Base-by-base conservation (phyloP, 2,113 vertebrate species). In the Gymnarchus niloticus region DNA sequence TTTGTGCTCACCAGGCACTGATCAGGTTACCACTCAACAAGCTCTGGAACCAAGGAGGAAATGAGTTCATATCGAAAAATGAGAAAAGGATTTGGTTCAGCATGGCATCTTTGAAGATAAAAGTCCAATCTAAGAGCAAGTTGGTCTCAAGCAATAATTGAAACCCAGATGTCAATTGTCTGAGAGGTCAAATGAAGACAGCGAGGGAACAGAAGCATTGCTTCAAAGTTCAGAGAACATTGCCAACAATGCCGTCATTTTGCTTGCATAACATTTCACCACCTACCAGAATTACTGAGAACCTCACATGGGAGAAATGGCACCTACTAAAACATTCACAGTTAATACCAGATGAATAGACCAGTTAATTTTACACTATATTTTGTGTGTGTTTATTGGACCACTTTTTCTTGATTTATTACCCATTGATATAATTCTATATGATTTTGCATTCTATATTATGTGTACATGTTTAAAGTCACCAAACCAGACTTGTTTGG, bases 11-110 rank as follows among this genome's bases (percentile, higher is more conserved):
- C 88, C 85, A 59, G 59, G 77, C 87, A 84, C 88, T 88, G 88
- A 92, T 95, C 94, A 87, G 91, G 93, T 95, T 95, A 95, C 94
- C 92, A 89, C 91, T 88, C 89, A 90, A 88, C 90, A 89, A 93
- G 93, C 91, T 90, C 89, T 81, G 91, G 91, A 93, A 92, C 91
- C 90, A 89, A 89, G 88, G 73, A 95, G 94, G 94, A 95, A 95
- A 95, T 95, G 92, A 95, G 94, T 95, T 95, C 93, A 94, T 95
- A 94, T 94, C 90, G 85, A 92, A 90, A 93, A 93, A 92, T 92
- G 89, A 94, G 92, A 88, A 88, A 85, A 90, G 94, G 94, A 89
- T 94, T 94, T 92, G 88, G 87, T 89, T 87, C 81, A 89, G 91
- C 90, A 86, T 89, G 91, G 92, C 92, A 94, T 92, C 92, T 94